Percentiles rank a stretch among this genome's conserved stretches.
These are phyloP conservation scores for Parascotia fuliginaria DNA, from an alignment of 2,888 invertebrate genomes.

Conservation along the genomic window DNA sequence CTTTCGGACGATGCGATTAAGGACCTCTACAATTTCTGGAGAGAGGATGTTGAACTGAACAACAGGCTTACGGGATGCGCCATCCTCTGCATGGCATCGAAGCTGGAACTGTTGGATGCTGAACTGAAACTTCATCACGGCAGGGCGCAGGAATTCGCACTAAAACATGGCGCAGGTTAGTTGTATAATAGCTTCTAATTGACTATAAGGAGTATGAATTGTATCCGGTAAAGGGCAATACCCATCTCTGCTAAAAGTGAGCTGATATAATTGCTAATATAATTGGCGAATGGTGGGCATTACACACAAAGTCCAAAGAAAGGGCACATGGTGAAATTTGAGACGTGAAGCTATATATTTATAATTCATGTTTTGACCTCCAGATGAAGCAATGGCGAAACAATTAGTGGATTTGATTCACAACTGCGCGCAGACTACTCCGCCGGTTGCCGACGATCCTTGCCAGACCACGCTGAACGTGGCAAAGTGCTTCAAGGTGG, in stretches of 20 bases:
- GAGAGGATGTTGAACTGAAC: constrained; percentile 51
- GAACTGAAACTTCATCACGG: constrained; percentile 68
- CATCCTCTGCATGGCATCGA: constrained; percentile 64
- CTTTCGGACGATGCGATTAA: constrained; percentile 51
- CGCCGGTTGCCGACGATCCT: constrained; percentile 34
- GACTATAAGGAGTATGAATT: too few species aligned
- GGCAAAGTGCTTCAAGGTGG: constrained; percentile 62
- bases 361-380: background rate
- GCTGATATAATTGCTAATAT: too few species aligned
- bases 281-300: too few species aligned
- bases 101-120: constrained; percentile 64
- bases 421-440: constrained; percentile 41
- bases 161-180: constrained; percentile 69
- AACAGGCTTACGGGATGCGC: constrained; percentile 64
- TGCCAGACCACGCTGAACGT: constrained; percentile 53
- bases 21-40: constrained; percentile 68
- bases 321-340: too few species aligned
- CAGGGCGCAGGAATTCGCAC: constrained; percentile 66
- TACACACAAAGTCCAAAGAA: too few species aligned
- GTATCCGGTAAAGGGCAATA: too few species aligned
- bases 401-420: constrained; percentile 59
- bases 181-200: too few species aligned
- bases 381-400: constrained; percentile 61
- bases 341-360: too few species aligned
- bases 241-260: too few species aligned